phyloP scores from a whole-genome alignment of 2,113 vertebrate genomes.

The Entomyzon cyanotis region DNA sequence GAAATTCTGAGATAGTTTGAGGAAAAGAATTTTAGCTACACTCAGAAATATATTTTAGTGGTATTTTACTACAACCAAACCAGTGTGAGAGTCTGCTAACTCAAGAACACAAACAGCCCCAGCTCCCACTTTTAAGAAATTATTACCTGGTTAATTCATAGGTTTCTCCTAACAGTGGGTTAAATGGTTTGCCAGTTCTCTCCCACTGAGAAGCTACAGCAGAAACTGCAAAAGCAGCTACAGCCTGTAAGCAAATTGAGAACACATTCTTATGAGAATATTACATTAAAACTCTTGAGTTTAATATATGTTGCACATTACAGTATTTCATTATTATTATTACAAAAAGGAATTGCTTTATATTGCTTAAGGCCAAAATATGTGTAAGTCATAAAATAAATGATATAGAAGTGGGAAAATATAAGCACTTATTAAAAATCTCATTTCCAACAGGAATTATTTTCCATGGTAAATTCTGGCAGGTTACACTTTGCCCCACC shows the following conservation, averaged over 20 bases:
- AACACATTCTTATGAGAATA: not conserved
- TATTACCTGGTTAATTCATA: slow-evolving; percentile 90
- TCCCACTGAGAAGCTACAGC: slow-evolving; percentile 97
- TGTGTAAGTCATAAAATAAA: not conserved
- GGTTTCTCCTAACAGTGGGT: slow-evolving; percentile 93
- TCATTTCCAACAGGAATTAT: not conserved
- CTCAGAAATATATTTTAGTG: not conserved
- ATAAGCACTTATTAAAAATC: not conserved
- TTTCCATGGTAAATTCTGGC: not conserved
- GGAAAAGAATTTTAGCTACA: not conserved
- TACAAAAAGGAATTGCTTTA: not conserved
- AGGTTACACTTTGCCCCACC: not conserved
- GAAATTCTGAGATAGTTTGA: not conserved
- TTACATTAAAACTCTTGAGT: not conserved
- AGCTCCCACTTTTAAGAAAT: not conserved
- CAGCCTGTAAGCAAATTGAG: slow-evolving; percentile 73
- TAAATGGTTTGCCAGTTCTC: slow-evolving; percentile 97
- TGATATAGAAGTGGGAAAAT: not conserved
- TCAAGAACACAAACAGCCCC: not conserved
- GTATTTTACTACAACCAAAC: not conserved
- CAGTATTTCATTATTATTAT: not conserved
- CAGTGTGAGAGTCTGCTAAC: not conserved
- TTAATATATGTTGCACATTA: not conserved
- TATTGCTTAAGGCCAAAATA: not conserved
- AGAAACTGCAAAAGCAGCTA: slow-evolving; percentile 94